Evolutionary conservation across 2,113 vertebrate species (phyloP).

Genomic region (Opisthocomus hoazin): DNA sequence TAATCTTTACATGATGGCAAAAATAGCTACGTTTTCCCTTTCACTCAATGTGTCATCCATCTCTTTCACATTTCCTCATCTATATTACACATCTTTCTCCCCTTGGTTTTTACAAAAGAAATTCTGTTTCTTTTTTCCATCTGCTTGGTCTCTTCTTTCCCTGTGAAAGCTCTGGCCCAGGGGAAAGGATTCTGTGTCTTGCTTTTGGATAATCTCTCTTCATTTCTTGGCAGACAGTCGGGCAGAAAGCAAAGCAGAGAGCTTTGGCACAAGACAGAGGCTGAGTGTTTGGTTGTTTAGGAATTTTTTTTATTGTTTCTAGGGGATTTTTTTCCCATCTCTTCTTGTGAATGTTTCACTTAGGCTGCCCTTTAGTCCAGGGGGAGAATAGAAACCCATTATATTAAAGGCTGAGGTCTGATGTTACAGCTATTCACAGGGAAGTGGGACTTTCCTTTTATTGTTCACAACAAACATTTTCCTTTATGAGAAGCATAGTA

Average conservation of each 20-base stretch:
- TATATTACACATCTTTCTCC: not conserved
- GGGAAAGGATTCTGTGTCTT: not conserved
- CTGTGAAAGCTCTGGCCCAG: not conserved
- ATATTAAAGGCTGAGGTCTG: slow-evolving; percentile 8
- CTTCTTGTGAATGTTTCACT: slow-evolving; percentile 23
- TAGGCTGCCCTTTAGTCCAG: not conserved
- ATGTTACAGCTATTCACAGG: slow-evolving; percentile 21
- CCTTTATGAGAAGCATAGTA: slow-evolving; percentile 3
- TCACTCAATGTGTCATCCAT: not conserved
- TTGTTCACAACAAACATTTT: slow-evolving; percentile 49
- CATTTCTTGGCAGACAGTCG: slow-evolving; percentile 5
- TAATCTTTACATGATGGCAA: not conserved
- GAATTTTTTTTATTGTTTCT: not conserved
- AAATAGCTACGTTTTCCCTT: not conserved
- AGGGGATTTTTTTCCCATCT: not conserved
- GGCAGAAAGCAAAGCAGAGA: not conserved
- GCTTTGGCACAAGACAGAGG: not conserved
- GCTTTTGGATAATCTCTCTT: not conserved
- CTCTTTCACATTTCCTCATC: not conserved
- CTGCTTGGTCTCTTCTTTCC: not conserved
- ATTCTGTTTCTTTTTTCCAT: not conserved
- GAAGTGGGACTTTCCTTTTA: slow-evolving; percentile 40
- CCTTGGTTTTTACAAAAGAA: not conserved
- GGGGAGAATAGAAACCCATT: not conserved
- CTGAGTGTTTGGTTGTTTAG: not conserved